A percentile compares a stretch with the other conserved stretches of the same genome.
Conservation (phyloP, 2,797 vertebrate species). For the Halcyon leucocephala region DNA sequence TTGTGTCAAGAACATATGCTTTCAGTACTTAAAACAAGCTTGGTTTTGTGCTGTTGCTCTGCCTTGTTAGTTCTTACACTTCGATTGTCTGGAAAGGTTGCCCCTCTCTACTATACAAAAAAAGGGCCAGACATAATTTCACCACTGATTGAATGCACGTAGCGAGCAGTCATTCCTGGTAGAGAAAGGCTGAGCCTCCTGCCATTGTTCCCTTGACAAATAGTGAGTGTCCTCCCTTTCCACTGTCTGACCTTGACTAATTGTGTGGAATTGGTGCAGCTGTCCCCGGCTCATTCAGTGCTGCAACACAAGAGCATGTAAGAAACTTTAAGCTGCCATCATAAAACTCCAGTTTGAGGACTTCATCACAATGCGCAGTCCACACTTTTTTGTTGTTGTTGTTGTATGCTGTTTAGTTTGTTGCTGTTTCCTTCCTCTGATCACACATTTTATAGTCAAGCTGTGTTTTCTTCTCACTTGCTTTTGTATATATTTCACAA, state of each 20-base stretch:
- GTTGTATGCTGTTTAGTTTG: not conserved
- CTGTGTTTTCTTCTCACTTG: not conserved
- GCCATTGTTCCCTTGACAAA: conserved; percentile 81
- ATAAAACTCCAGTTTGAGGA: conserved; percentile 75
- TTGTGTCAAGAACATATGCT: conserved; percentile 77
- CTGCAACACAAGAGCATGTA: conserved; percentile 43
- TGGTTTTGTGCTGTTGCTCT: conserved; percentile 63
- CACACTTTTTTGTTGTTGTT: not conserved
- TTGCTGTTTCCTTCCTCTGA: not conserved
- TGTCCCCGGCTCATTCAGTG: conserved; percentile 71
- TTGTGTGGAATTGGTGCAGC: conserved; percentile 81
- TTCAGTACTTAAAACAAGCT: conserved; percentile 74
- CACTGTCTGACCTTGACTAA: conserved; percentile 83
- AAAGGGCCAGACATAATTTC: conserved; percentile 61
- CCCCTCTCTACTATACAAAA: conserved; percentile 43
- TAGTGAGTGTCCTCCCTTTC: conserved; percentile 80
- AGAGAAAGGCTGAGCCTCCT: conserved; percentile 54
- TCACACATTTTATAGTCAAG: conserved; percentile 7
- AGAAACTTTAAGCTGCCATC: conserved; percentile 70
- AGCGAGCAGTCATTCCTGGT: conserved; percentile 37
- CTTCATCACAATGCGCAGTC: conserved; percentile 72
- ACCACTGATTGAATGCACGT: conserved; percentile 41
- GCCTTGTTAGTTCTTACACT: conserved; percentile 62
- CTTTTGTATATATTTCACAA: not conserved
- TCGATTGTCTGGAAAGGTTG: conserved; percentile 50